A percentile compares a stretch with the other conserved stretches of the same genome.
These are phyloP conservation scores for Leptoteleia sp. DNA, from an alignment of 1,140 invertebrate species.

Conservation along the genomic window DNA sequence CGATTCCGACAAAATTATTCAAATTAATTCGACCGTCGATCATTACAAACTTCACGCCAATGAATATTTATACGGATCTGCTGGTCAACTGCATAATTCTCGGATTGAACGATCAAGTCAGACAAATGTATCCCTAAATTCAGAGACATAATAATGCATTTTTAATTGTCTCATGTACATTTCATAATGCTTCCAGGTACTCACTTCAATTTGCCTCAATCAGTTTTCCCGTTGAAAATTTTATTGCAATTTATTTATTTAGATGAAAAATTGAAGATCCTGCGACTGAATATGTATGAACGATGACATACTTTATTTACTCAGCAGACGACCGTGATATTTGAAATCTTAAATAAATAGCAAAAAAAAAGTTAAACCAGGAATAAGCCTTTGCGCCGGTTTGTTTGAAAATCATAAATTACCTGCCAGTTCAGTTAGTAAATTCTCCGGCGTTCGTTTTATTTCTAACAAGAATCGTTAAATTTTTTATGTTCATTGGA, in stretches of 20 bases:
- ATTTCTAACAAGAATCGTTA: constrained; percentile 51
- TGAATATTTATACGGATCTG: constrained; percentile 45
- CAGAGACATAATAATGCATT: neutral
- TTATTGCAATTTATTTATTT: no score
- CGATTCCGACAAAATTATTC: constrained; percentile 39
- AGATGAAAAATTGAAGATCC: no score
- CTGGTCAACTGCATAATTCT: constrained; percentile 26
- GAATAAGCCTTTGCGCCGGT: constrained; percentile 4
- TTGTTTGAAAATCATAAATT: constrained; percentile 53
- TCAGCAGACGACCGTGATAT: neutral
- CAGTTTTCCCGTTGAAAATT: no score
- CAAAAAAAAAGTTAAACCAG: constrained; percentile 12
- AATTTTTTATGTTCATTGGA: constrained; percentile 51
- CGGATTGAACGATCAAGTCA: constrained; percentile 1
- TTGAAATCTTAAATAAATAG: constrained; percentile 7
- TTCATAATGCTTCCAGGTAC: no score
- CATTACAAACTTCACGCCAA: constrained; percentile 34
- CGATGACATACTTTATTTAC: neutral
- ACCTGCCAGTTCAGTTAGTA: constrained; percentile 26
- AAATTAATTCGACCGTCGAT: constrained; percentile 52
- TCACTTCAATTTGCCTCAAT: no score
- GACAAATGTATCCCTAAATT: neutral
- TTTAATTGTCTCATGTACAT: neutral
- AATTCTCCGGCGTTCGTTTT: constrained; percentile 40
- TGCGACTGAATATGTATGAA: neutral